A percentile compares a stretch with the other conserved stretches of the same genome.
phyloP scores from a whole-genome alignment of 2,888 invertebrate genomes.

The Sturmia bella region DNA sequence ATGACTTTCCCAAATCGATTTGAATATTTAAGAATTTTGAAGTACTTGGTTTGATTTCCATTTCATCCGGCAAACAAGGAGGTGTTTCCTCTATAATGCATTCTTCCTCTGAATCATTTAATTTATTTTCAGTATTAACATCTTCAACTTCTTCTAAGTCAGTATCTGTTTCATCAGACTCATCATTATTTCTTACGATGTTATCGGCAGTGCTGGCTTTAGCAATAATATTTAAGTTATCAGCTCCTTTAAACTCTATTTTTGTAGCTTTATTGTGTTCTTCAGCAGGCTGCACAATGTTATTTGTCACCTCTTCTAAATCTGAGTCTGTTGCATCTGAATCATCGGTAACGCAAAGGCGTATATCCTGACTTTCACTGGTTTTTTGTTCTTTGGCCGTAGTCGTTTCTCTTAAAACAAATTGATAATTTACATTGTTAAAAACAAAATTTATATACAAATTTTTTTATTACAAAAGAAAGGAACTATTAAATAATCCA shows the following conservation, averaged over 20 bases:
- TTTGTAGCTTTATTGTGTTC: not conserved
- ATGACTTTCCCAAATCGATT: conserved; percentile 37
- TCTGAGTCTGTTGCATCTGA: conserved; percentile 66
- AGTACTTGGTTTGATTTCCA: conserved; percentile 17
- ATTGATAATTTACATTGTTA: too few relatives aligned
- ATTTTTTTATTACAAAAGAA: too few relatives aligned
- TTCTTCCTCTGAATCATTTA: conserved; percentile 52
- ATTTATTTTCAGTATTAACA: conserved; percentile 74
- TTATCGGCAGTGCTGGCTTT: conserved; percentile 11
- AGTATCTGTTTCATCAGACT: conserved; percentile 60
- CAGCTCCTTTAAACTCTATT: not conserved
- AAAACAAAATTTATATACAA: too few relatives aligned
- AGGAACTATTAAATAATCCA: too few relatives aligned
- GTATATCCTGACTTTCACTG: conserved; percentile 58
- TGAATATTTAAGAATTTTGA: conserved; percentile 37
- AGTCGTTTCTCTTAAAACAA: conserved; percentile 4
- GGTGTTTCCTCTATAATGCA: conserved; percentile 58
- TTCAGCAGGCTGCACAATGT: not conserved
- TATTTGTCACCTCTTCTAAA: conserved; percentile 63
- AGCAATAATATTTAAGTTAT: not conserved
- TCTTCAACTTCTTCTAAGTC: conserved; percentile 66
- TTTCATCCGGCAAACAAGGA: conserved; percentile 38
- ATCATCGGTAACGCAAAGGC: conserved; percentile 62
- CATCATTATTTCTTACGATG: conserved; percentile 57
- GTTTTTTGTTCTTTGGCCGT: not conserved